phyloP scores from a whole-genome alignment of 1,140 invertebrate species.

The Diuraphis noxia region DNA sequence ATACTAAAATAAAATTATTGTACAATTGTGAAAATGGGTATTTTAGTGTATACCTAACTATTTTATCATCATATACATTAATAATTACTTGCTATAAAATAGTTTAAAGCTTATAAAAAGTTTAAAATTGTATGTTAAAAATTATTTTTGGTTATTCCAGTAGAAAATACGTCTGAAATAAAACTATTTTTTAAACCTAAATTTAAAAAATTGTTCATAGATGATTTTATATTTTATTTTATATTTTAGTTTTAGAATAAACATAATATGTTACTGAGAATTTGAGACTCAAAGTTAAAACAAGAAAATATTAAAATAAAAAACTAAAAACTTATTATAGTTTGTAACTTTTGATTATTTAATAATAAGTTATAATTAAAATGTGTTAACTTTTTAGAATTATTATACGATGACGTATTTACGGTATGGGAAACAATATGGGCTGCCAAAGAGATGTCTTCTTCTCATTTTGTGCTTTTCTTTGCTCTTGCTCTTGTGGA shows the following conservation, averaged over 20 bases:
- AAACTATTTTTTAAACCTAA: background rate
- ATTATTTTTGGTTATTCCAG: background rate
- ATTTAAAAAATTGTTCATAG: background rate
- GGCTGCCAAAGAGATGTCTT: slow-evolving; percentile 85
- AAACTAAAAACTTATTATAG: background rate
- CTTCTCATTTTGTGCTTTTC: slow-evolving; percentile 89
- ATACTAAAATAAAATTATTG: background rate
- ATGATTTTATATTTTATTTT: no score
- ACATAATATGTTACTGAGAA: no score
- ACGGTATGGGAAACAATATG: slow-evolving; percentile 95
- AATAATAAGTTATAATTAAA: background rate
- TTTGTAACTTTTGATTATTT: background rate
- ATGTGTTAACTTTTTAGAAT: slow-evolving; percentile 64
- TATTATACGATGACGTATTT: slow-evolving; percentile 90
- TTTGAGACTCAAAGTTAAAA: background rate
- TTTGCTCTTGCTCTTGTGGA: slow-evolving; percentile 88
- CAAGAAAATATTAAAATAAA: background rate
- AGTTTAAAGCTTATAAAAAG: no score
- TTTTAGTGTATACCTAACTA: background rate
- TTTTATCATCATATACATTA: no score
- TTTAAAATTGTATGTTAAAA: no score
- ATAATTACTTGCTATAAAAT: no score
- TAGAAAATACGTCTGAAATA: background rate
- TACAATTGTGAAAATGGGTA: background rate
- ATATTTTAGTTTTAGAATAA: background rate